Evolutionary conservation across 2,797 vertebrate species (phyloP), one percentile per base, ranked within the genome.

Genomic region (Cirrhinus mrigala): DNA sequence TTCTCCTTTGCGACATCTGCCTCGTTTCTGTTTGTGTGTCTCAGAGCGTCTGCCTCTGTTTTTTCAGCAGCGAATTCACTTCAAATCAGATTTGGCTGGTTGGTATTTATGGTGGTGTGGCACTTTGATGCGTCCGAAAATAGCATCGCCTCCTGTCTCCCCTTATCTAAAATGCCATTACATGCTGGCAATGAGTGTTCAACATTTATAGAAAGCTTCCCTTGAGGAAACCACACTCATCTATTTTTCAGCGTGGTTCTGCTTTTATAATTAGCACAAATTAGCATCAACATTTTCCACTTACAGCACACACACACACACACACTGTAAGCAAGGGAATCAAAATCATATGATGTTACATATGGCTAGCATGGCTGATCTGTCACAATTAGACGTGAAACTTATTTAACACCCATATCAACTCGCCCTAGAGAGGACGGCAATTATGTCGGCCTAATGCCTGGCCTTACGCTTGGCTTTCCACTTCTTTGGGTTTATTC

Each of bases 181-280:
- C 85, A 74, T 46, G 76, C 62, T 75, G 76, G 84, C 84, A 74
- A 54, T 79, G 70, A 84, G 52, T 83, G 46, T 71, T 64, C 64
- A 33, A 75, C 83, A 81, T 81, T 75, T 48, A 79, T 68, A 83
- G 75, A 71, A 83, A 79, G 27, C 71, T 77, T 78, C 74, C 75
- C 75, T 64, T 66, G 66, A 74, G 64, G 7, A 48, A 82, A 77
- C 56, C n/a, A 33, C 50, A 74, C 62, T 85, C 75, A 84, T 77
- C 78, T 70, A 87, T 84, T 81, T 84, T 85, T 78, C 73, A 85
- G 79, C 6, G 18, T 62, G 64, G 52, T 76, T 71, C 79, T 84
- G 44, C n/a, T 81, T 75, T 84, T 69, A 80, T 80, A 84, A 84
- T 87, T 76, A 70, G 83, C 66, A 52, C 54, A 76, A 76, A 84